Base-by-base conservation (phyloP, 2,113 vertebrate genomes). In the Barnardius zonarius region DNA sequence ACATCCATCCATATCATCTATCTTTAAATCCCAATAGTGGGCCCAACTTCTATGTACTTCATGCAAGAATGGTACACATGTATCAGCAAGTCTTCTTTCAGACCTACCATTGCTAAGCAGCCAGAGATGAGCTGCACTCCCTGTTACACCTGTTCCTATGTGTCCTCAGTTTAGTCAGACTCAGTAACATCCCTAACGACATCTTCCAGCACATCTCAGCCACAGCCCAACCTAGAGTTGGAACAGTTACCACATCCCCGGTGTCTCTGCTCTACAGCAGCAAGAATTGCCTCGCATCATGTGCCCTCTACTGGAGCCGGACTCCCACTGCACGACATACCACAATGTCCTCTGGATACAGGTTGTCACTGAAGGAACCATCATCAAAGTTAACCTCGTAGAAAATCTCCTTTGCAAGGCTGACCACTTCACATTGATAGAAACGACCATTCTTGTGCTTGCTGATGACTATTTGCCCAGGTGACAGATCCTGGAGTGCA, bases 371-470 rank as follows among this genome's bases (percentile, higher is more conserved):
- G 97, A 99, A 99, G 94, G 99, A 99, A 33, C 99, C 99, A 22
- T 99, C 99, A 46, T 99, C 99, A 15, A 99, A 99, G 97, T 99
- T 99, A 97, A 99, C 99, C 95, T 99, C 99, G 0, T 99, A 99
- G 97, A 99, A 99, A 11, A 99, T 99, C 97, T 99, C 99, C 25
- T 99, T 99, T 44, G 98, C 98, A 83, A 99, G 98, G 94, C 98
- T 99, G 91, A 99, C 98, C 95, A 99, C 99, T 82, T 99, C 99
- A 43, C 99, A 99, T 46, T 99, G 99, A 97, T 99, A 99, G 97
- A 99, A 99, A 49, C 99, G 99, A 28, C 99, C 99, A 0, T 99
- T 99, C 97, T 99, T 99, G 97, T 99, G 99, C 95, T 99, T 99
- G 97, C 99, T 99, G 59, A 99, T 99, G 44, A 99, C 99, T 70